Conservation (phyloP, 2,888 invertebrate genomes). For the Galeruca laticollis region DNA sequence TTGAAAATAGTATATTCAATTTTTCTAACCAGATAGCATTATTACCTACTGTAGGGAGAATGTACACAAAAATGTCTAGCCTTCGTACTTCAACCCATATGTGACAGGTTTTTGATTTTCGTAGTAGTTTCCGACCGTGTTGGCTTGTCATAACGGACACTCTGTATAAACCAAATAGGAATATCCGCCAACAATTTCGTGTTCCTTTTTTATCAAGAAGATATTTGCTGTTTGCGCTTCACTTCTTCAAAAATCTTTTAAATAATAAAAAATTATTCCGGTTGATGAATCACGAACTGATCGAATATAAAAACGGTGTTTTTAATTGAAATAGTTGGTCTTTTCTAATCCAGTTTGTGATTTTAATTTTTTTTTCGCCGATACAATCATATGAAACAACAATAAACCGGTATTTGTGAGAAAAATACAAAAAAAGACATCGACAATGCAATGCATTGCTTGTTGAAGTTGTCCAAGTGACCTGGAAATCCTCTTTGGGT, state of each 20-base stretch:
- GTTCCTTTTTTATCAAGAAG: too few species aligned
- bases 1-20: too few species aligned
- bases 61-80: too few species aligned
- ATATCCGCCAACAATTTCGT: too few species aligned
- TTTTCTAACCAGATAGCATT: too few species aligned
- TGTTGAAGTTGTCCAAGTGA: slow-evolving; percentile 37
- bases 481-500: slow-evolving; percentile 39
- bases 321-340: background rate
- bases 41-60: too few species aligned
- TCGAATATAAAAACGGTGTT: slow-evolving; percentile 3
- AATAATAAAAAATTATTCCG: background rate
- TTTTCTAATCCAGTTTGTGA: background rate
- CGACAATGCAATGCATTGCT: slow-evolving; percentile 29
- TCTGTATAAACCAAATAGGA: too few species aligned
- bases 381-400: background rate
- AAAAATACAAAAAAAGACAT: slow-evolving; percentile 9
- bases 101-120: too few species aligned
- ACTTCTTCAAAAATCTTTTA: background rate
- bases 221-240: slow-evolving; percentile 1
- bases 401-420: background rate
- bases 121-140: too few species aligned
- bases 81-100: too few species aligned
- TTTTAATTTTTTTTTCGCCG: background rate
- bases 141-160: too few species aligned
- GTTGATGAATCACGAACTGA: background rate